Conservation (phyloP, 2,797 vertebrate species). For the Lithobates sylvaticus region DNA sequence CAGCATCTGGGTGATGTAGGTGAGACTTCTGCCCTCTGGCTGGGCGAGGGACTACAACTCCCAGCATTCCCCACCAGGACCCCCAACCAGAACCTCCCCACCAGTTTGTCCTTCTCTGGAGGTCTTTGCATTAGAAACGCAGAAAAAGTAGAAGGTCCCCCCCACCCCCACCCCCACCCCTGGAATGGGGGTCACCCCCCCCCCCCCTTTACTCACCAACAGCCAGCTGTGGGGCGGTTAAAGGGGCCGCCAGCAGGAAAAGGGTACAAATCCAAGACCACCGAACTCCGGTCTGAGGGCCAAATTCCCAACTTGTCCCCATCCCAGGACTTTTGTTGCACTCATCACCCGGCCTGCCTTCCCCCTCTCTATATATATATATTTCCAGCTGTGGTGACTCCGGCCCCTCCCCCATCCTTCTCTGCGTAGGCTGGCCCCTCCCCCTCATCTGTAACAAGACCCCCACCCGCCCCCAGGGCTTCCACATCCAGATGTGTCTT, state of each 20-base stretch:
- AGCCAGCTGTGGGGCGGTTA: not conserved
- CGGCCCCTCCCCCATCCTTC: not conserved
- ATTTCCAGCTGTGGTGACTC: not conserved
- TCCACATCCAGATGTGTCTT: no score
- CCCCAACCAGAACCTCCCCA: no score
- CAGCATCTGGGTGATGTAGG: not conserved
- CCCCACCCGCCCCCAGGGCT: no score
- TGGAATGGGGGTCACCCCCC: not conserved
- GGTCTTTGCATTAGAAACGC: not conserved
- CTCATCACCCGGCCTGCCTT: slow-evolving; percentile 16
- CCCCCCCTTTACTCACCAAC: slow-evolving; percentile 51
- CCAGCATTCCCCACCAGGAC: no score
- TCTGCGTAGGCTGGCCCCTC: not conserved
- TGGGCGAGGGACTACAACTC: no score
- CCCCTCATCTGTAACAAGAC: no score
- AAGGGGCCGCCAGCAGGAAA: not conserved
- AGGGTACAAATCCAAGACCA: slow-evolving; percentile 1
- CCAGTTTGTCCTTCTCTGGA: no score
- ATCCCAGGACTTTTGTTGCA: not conserved
- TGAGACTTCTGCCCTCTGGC: no score
- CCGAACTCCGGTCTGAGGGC: not conserved
- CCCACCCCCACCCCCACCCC: not conserved
- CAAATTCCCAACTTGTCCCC: slow-evolving; percentile 9
- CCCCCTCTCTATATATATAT: slow-evolving; percentile 21
- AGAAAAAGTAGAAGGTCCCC: not conserved